phyloP scores from a whole-genome alignment of 2,113 vertebrate species.

The Clinocottus analis region DNA sequence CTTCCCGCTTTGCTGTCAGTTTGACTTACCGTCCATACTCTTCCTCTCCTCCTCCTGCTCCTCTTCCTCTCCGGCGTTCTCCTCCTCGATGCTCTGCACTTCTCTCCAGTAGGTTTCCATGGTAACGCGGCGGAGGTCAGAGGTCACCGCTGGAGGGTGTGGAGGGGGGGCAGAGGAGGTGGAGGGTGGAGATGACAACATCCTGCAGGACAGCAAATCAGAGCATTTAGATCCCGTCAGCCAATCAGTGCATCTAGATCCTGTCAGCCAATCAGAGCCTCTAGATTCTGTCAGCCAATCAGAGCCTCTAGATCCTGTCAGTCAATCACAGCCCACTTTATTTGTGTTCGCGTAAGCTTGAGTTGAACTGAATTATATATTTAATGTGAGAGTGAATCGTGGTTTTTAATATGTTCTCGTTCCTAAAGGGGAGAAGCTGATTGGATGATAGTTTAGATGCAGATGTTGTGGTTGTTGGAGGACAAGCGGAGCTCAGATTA shows the following conservation, averaged over 20 bases:
- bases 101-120: conserved; percentile 77
- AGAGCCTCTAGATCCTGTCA: neutral
- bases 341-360: too few relatives aligned
- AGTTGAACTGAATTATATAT: too few relatives aligned
- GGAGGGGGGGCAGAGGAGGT: neutral
- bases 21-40: conserved; percentile 67
- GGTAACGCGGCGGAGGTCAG: conserved; percentile 3
- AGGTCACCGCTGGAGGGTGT: neutral
- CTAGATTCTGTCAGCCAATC: neutral
- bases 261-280: conserved; percentile 4
- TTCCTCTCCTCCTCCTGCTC: conserved; percentile 64
- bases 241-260: too few relatives aligned
- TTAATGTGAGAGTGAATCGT: too few relatives aligned
- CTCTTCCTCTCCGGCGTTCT: conserved; percentile 59
- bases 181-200: conserved; percentile 45
- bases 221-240: neutral
- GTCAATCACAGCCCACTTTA: neutral
- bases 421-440: neutral
- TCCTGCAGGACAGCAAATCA: conserved; percentile 39
- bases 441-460: neutral
- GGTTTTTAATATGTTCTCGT: too few relatives aligned
- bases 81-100: conserved; percentile 68
- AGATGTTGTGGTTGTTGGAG: conserved; percentile 5
- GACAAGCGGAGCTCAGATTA: conserved; percentile 22
- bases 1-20: neutral